phyloP scores from a whole-genome alignment of 2,113 vertebrate genomes.

The Chitala chitala region DNA sequence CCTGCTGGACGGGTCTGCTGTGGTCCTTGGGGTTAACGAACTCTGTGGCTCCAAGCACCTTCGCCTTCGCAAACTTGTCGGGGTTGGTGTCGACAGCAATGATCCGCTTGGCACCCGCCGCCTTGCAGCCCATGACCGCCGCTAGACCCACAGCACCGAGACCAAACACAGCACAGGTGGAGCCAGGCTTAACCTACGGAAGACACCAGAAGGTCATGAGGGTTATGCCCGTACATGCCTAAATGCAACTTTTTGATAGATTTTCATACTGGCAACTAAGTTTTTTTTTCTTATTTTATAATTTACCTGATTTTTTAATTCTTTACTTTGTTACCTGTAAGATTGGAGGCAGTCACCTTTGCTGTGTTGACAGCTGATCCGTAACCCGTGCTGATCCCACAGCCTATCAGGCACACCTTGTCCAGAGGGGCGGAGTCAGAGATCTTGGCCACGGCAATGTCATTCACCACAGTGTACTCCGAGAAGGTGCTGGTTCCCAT shows the following conservation, averaged over 20 bases:
- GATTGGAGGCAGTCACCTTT: conserved; percentile 59
- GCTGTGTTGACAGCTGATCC: conserved; percentile 75
- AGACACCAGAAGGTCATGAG: background rate
- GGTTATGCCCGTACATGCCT: too few species aligned
- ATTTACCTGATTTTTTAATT: too few species aligned
- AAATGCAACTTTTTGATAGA: too few species aligned
- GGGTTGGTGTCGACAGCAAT: conserved; percentile 72
- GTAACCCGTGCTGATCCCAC: conserved; percentile 73
- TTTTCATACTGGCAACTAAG: too few species aligned
- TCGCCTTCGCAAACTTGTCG: conserved; percentile 67
- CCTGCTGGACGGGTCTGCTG: conserved; percentile 63
- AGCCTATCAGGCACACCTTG: conserved; percentile 71
- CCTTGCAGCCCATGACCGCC: conserved; percentile 68
- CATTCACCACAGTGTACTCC: conserved; percentile 73
- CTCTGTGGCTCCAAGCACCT: conserved; percentile 67
- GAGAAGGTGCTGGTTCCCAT: conserved; percentile 74
- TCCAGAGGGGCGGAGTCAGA: conserved; percentile 66
- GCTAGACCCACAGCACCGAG: conserved; percentile 76
- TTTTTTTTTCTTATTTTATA: too few species aligned
- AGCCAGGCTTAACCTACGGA: conserved; percentile 70
- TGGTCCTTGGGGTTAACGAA: conserved; percentile 70
- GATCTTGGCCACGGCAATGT: conserved; percentile 63
- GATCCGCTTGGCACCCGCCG: conserved; percentile 65
- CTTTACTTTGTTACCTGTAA: too few species aligned
- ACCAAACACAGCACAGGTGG: conserved; percentile 74